phyloP scores from a whole-genome alignment of 2,888 invertebrate genomes.

The Sturmia bella region DNA sequence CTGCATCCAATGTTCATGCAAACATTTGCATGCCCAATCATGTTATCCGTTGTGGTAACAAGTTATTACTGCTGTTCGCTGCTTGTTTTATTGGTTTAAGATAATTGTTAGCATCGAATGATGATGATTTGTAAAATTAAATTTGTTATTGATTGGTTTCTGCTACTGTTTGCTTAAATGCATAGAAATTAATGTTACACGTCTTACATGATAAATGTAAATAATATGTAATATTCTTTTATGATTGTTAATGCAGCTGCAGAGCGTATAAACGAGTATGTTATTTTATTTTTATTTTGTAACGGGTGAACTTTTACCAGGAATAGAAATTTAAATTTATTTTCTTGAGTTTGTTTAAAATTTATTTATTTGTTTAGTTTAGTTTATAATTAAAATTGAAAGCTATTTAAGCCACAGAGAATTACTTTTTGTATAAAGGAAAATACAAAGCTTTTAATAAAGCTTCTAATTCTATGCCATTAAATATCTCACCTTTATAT shows the following conservation, averaged over 20 bases:
- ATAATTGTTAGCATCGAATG: constrained; percentile 43
- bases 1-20: not conserved
- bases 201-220: constrained; percentile 14
- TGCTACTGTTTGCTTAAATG: constrained; percentile 51
- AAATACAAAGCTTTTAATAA: no score
- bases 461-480: no score
- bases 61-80: constrained; percentile 9
- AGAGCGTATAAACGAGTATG: no score
- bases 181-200: not conserved
- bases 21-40: constrained; percentile 1
- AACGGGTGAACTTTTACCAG: no score
- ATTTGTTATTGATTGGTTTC: constrained; percentile 43
- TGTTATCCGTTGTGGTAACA: constrained; percentile 41
- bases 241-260: not conserved
- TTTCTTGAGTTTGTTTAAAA: no score
- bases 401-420: no score
- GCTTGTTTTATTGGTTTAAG: constrained; percentile 29
- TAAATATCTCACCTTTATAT: no score
- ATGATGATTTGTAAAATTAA: constrained; percentile 41
- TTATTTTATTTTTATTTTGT: no score
- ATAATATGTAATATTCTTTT: not conserved
- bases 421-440: no score
- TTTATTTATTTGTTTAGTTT: no score
- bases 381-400: no score
- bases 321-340: no score